Evolutionary conservation across 2,113 vertebrate species (phyloP).

Genomic region (Apeltes quadracus): DNA sequence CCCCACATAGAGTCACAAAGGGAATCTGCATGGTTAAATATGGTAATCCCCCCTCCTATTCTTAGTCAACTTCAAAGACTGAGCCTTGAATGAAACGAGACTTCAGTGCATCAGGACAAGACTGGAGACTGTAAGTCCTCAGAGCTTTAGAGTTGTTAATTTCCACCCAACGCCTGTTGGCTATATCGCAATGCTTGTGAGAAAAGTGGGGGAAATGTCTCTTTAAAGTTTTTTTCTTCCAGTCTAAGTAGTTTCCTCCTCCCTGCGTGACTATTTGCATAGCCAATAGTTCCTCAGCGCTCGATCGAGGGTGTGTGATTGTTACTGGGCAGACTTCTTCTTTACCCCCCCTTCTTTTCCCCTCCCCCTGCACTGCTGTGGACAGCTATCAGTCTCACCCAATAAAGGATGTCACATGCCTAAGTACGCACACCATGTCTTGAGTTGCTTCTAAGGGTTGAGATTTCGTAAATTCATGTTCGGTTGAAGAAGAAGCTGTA

Average conservation of each 20-base stretch:
- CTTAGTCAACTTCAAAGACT: constrained; percentile 71
- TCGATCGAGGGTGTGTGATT: constrained; percentile 85
- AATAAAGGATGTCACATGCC: constrained; percentile 22
- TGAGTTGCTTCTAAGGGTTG: neutral
- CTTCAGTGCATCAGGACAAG: constrained; percentile 64
- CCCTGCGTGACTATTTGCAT: constrained; percentile 86
- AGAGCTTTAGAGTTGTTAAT: constrained; percentile 60
- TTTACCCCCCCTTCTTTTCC: constrained; percentile 32
- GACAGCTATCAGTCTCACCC: constrained; percentile 46
- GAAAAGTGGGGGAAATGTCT: constrained; percentile 78
- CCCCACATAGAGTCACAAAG: constrained; percentile 68
- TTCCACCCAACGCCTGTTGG: constrained; percentile 56
- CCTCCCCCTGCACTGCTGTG: constrained; percentile 18
- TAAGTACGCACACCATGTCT: neutral
- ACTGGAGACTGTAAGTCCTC: constrained; percentile 65
- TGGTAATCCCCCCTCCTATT: constrained; percentile 74
- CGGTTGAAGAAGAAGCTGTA: neutral
- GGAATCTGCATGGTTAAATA: constrained; percentile 76
- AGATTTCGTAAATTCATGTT: neutral
- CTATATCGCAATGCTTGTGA: constrained; percentile 48
- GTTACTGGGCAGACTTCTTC: constrained; percentile 95
- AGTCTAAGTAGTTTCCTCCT: constrained; percentile 83
- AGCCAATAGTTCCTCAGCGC: constrained; percentile 92
- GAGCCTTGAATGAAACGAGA: constrained; percentile 66
- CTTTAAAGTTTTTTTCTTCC: constrained; percentile 78